Evolutionary conservation across 92 coral and sea anemone species (phyloP).

Genomic region (Galaxea fascicularis): DNA sequence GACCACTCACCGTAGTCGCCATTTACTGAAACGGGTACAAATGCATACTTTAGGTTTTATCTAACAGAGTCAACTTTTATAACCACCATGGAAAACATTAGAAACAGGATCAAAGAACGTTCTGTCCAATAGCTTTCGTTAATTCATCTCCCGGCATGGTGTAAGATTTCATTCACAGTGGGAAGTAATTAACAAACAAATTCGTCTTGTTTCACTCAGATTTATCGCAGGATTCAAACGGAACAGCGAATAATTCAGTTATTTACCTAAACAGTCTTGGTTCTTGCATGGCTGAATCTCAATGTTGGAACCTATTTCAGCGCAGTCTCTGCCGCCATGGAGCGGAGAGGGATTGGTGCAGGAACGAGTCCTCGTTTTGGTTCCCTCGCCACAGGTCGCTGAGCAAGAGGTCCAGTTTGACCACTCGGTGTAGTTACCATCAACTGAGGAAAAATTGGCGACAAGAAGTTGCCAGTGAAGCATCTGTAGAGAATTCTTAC

Average conservation of each 20-base stretch:
- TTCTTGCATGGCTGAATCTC: constrained; percentile 80
- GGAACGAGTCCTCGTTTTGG: constrained; percentile 78
- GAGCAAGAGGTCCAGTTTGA: constrained; percentile 93
- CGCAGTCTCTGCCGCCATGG: constrained; percentile 90
- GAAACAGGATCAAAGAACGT: too few relatives aligned
- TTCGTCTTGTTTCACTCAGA: neutral
- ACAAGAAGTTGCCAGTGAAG: too few relatives aligned
- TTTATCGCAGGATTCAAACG: neutral
- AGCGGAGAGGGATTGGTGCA: constrained; percentile 92
- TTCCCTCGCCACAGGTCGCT: constrained; percentile 96
- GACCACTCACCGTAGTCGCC: constrained; percentile 92
- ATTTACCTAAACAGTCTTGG: constrained; percentile 87
- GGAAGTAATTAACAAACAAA: too few relatives aligned
- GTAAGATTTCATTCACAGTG: too few relatives aligned
- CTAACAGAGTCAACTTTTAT: too few relatives aligned
- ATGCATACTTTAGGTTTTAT: too few relatives aligned
- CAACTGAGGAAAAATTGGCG: constrained; percentile 62
- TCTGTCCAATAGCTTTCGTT: too few relatives aligned
- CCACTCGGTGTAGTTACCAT: constrained; percentile 95
- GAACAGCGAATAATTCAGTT: too few relatives aligned
- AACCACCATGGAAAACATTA: too few relatives aligned
- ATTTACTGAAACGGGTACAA: constrained; percentile 61
- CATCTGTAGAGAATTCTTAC: too few relatives aligned
- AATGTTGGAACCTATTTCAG: constrained; percentile 77
- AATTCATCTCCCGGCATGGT: too few relatives aligned